phyloP scores from a whole-genome alignment of 2,888 invertebrate species.

The Agrotis puta region DNA sequence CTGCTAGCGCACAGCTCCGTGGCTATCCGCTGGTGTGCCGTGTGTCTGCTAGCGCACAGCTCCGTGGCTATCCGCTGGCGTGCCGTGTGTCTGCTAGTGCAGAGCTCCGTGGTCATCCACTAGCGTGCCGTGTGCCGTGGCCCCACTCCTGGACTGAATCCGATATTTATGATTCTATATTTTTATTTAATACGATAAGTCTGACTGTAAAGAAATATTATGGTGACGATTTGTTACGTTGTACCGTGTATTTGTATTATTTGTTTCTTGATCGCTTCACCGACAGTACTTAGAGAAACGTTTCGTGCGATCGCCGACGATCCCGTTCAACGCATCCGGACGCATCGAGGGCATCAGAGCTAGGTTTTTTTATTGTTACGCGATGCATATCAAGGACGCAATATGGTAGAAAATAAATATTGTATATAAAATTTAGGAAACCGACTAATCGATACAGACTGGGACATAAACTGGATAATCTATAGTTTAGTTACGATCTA shows the following conservation, averaged over 20 bases:
- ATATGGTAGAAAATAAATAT: conserved; percentile 91
- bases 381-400: conserved; percentile 91
- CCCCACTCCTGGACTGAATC: conserved; percentile 77
- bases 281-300: conserved; percentile 86
- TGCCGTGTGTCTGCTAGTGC: conserved; percentile 95
- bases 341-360: conserved; percentile 87
- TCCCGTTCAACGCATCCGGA: conserved; percentile 78
- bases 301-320: conserved; percentile 74
- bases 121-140: conserved; percentile 68
- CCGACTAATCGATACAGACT: conserved; percentile 89
- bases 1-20: conserved; percentile 97
- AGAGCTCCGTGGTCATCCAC: conserved; percentile 98
- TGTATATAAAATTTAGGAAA: conserved; percentile 89
- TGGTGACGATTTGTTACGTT: conserved; percentile 85
- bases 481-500: conserved; percentile 89
- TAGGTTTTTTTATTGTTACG: conserved; percentile 91
- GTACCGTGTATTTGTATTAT: conserved; percentile 86
- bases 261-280: conserved; percentile 87
- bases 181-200: conserved; percentile 90
- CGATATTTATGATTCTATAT: conserved; percentile 89
- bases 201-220: conserved; percentile 88
- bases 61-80: conserved; percentile 98
- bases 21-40: conserved; percentile 95
- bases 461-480: conserved; percentile 87
- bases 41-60: conserved; percentile 96